A percentile compares a stretch with the other conserved stretches of the same genome.
phyloP scores from a whole-genome alignment of 2,888 invertebrate genomes.

The Oscheius sp. region DNA sequence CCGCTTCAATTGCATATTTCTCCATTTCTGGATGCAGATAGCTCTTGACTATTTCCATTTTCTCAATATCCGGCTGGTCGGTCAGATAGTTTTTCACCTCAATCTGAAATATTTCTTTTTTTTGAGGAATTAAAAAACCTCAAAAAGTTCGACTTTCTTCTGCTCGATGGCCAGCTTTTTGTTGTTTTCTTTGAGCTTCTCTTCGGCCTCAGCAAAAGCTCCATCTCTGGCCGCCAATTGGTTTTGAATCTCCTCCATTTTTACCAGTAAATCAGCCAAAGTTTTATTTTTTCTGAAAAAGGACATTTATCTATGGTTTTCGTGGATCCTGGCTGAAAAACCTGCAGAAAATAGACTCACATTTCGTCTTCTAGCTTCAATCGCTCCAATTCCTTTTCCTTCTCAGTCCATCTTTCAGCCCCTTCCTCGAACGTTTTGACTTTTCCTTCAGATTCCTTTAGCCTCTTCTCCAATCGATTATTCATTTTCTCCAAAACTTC shows the following conservation, averaged over 20 bases:
- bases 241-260: not conserved
- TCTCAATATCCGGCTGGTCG: not conserved
- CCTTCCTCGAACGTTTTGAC: not conserved
- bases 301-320: not conserved
- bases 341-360: not conserved
- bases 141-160: constrained; percentile 4
- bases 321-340: not conserved
- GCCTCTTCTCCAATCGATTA: not conserved
- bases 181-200: not conserved
- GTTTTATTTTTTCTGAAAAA: constrained; percentile 15
- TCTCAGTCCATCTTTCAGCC: not conserved
- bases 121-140: not conserved
- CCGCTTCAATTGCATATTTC: constrained; percentile 11
- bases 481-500: constrained; percentile 26
- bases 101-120: not conserved
- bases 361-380: constrained; percentile 16
- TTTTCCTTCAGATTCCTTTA: constrained; percentile 23
- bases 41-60: constrained; percentile 11
- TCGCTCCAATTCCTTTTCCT: not conserved
- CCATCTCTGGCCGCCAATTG: not conserved
- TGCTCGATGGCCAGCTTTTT: not conserved
- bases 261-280: not conserved
- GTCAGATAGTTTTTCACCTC: constrained; percentile 11
- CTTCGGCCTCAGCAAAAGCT: not conserved
- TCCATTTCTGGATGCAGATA: constrained; percentile 29